A percentile compares a stretch with the other conserved stretches of the same genome.
phyloP scores from a whole-genome alignment of 2,797 vertebrate genomes.

The Simalia tracyae region DNA sequence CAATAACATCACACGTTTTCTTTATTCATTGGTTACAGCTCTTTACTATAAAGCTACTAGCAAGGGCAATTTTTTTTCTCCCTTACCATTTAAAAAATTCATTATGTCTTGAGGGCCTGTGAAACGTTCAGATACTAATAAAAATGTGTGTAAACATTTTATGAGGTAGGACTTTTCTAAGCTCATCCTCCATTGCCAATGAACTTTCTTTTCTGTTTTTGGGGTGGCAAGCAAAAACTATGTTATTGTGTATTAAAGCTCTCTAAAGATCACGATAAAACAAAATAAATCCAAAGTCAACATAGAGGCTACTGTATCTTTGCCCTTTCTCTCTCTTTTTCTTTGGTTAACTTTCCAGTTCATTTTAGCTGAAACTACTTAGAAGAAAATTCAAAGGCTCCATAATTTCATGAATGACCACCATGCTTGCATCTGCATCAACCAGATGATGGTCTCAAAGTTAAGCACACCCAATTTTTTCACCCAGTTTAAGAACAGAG shows the following conservation, averaged over 20 bases:
- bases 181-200: background rate
- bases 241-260: conserved; percentile 21
- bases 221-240: background rate
- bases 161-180: conserved; percentile 21
- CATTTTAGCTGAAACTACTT: background rate
- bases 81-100: background rate
- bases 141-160: conserved; percentile 18
- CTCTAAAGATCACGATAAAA: background rate
- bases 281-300: background rate
- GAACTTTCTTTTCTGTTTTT: conserved; percentile 33
- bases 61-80: background rate
- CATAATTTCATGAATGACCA: background rate
- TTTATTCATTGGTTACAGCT: background rate
- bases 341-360: background rate
- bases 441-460: background rate
- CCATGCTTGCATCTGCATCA: background rate
- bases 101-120: background rate
- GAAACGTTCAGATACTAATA: conserved; percentile 20
- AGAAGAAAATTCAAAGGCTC: background rate
- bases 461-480: too few species aligned
- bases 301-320: background rate
- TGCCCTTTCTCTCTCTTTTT: background rate
- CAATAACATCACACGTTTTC: background rate
- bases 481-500: too few species aligned
- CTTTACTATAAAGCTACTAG: background rate